These are phyloP conservation scores for Oedothorax gibbosus DNA, from an alignment of 1,140 invertebrate genomes.

Conservation along the genomic window DNA sequence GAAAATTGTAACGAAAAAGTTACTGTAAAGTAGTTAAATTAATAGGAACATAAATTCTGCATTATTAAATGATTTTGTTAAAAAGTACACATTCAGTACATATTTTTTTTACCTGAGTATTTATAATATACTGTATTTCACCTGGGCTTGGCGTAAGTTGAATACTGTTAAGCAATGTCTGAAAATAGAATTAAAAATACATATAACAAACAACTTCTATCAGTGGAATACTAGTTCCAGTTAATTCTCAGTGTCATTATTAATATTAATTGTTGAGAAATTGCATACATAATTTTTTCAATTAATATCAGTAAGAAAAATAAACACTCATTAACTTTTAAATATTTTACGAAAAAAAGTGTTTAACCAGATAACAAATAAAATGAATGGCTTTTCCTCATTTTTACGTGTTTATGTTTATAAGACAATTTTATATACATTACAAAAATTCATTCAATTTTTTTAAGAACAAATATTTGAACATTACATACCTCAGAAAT, in stretches of 20 bases:
- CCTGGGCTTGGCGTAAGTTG: constrained; percentile 28
- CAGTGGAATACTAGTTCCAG: no score
- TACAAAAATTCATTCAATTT: constrained; percentile 4
- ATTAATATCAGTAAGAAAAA: no score
- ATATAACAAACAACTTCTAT: neutral
- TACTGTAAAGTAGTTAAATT: no score
- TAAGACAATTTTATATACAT: neutral
- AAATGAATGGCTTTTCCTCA: neutral
- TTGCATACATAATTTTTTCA: no score
- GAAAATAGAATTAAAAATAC: neutral
- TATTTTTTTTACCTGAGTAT: constrained; percentile 25
- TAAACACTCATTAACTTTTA: neutral
- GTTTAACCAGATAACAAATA: neutral
- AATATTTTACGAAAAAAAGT: neutral
- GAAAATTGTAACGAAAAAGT: no score
- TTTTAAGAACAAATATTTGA: neutral
- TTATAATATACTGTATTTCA: constrained; percentile 34
- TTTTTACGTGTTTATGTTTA: neutral
- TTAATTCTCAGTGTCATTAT: no score
- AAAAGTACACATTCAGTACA: neutral
- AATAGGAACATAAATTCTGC: neutral
- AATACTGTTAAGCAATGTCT: constrained; percentile 22
- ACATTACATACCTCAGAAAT: constrained; percentile 35
- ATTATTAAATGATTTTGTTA: neutral
- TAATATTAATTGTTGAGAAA: no score